Conservation (phyloP, 1,140 invertebrate genomes). For the Aethina tumida region DNA sequence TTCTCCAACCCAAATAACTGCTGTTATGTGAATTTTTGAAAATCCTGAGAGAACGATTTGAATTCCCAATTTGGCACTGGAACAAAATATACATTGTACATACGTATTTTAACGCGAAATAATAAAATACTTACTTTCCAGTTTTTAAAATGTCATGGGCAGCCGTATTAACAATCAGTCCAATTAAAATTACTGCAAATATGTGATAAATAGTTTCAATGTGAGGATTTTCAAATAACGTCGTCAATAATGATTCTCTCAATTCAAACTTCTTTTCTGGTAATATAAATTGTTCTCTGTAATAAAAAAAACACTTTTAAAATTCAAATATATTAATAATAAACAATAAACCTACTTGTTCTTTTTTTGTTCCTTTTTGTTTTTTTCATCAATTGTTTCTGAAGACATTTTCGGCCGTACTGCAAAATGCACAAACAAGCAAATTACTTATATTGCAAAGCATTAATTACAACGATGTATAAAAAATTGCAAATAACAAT, state of each 20-base stretch:
- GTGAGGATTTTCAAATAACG: slow-evolving; percentile 68
- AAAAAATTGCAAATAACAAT: no score
- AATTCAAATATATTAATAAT: no score
- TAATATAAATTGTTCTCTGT: no score
- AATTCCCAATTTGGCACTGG: slow-evolving; percentile 45
- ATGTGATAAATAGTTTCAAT: slow-evolving; percentile 76
- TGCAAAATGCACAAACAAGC: no score
- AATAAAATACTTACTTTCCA: slow-evolving; percentile 69
- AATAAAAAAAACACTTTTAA: no score
- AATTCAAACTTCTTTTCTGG: slow-evolving; percentile 50
- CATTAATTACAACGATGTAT: no score
- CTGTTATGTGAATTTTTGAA: slow-evolving; percentile 43
- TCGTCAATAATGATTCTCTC: slow-evolving; percentile 66
- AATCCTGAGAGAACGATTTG: slow-evolving; percentile 44
- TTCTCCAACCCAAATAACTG: slow-evolving; percentile 48
- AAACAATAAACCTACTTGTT: no score
- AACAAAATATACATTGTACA: slow-evolving; percentile 10
- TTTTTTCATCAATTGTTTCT: no score
- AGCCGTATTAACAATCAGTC: slow-evolving; percentile 62
- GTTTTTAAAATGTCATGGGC: slow-evolving; percentile 61
- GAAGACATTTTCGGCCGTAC: no score
- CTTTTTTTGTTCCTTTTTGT: no score
- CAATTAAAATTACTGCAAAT: slow-evolving; percentile 67
- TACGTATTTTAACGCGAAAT: no score
- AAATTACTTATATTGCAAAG: no score